Evolutionary conservation across 2,113 vertebrate species (phyloP).

Genomic region (Sinosuthora webbiana): DNA sequence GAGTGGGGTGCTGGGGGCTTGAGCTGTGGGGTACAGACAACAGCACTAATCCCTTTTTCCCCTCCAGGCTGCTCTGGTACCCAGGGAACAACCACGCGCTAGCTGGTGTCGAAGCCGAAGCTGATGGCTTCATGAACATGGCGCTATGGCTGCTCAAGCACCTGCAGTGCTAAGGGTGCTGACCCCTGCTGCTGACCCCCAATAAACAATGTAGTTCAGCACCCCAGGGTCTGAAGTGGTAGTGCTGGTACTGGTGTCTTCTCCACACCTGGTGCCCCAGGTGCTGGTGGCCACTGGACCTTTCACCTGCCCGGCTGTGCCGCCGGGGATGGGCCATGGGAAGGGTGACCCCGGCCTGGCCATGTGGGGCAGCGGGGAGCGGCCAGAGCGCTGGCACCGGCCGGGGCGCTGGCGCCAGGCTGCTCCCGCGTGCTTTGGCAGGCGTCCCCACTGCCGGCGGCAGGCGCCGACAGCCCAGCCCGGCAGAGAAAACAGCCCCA

Average conservation of each 20-base stretch:
- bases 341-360: neutral
- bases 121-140: constrained; percentile 90
- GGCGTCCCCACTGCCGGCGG: neutral
- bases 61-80: constrained; percentile 87
- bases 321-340: fast-evolving
- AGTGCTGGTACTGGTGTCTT: fast-evolving
- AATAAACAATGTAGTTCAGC: neutral
- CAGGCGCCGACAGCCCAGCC: fast-evolving
- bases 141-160: constrained; percentile 87
- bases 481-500: neutral
- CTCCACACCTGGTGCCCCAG: fast-evolving
- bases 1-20: constrained; percentile 27
- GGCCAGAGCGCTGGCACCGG: neutral
- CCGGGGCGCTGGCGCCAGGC: neutral
- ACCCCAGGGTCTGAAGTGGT: neutral
- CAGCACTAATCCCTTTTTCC: neutral
- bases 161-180: constrained; percentile 59
- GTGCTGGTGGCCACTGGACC: fast-evolving
- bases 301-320: fast-evolving
- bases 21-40: fast-evolving
- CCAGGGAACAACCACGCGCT: constrained; percentile 88
- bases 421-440: neutral
- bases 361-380: fast-evolving
- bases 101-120: constrained; percentile 89
- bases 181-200: neutral